These are phyloP conservation scores for Campoletis raptor DNA, from an alignment of 2,888 invertebrate species.

Conservation along the genomic window DNA sequence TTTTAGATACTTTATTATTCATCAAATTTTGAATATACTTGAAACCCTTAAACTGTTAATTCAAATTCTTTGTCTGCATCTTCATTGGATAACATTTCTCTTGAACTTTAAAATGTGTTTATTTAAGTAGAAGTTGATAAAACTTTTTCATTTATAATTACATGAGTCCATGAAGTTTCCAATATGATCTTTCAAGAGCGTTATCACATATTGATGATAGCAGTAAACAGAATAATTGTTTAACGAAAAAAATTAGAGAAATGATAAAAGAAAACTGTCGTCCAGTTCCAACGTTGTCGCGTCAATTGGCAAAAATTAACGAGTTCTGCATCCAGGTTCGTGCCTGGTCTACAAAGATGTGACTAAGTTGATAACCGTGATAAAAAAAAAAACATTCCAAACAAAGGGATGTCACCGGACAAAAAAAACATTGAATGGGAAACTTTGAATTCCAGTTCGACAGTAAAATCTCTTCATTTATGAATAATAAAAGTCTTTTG, in stretches of 20 bases:
- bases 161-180: neutral
- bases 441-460: neutral
- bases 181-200: neutral
- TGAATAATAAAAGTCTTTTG: neutral
- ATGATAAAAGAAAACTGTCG: neutral
- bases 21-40: neutral
- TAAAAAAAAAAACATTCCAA: neutral
- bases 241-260: neutral
- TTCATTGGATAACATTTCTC: too few species aligned
- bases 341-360: neutral
- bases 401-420: neutral
- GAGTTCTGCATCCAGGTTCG: too few species aligned
- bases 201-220: neutral
- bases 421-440: neutral
- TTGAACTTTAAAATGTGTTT: too few species aligned
- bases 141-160: neutral
- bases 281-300: neutral
- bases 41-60: too few species aligned
- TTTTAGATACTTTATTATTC: neutral
- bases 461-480: neutral
- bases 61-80: too few species aligned
- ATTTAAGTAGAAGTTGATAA: too few species aligned
- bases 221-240: too few species aligned
- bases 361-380: neutral
- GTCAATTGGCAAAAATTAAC: neutral